Evolutionary conservation across 2,888 invertebrate species (phyloP).

Genomic region (Drosophila robusta): DNA sequence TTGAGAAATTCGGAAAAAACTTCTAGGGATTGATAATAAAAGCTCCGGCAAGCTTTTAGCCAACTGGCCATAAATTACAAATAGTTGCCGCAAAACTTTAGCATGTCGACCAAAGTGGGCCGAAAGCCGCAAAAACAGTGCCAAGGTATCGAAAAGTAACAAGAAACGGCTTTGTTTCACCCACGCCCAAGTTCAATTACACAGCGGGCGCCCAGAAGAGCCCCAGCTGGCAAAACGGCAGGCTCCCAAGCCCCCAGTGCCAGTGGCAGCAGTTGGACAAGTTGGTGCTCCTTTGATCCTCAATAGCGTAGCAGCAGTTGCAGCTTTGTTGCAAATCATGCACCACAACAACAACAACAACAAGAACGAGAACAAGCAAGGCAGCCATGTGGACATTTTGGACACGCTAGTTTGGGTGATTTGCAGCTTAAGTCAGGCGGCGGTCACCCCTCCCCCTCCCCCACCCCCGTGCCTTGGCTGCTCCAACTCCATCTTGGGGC

Average conservation of each 20-base stretch:
- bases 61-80: slow-evolving; percentile 13
- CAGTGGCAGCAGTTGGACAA: slow-evolving; percentile 14
- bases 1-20: too few species aligned
- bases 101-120: slow-evolving; percentile 18
- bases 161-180: slow-evolving; percentile 8
- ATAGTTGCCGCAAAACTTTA: slow-evolving; percentile 6
- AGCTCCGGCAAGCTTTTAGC: background rate
- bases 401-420: slow-evolving; percentile 53
- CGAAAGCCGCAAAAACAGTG: slow-evolving; percentile 28
- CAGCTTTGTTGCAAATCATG: slow-evolving; percentile 45
- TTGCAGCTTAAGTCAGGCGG: slow-evolving; percentile 35
- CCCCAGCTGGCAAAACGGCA: background rate
- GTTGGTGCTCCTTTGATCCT: slow-evolving; percentile 22
- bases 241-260: background rate
- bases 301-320: slow-evolving; percentile 8
- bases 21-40: slow-evolving; percentile 1
- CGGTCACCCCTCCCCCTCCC: background rate
- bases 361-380: background rate
- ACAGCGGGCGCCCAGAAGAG: slow-evolving; percentile 3
- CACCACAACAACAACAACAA: slow-evolving; percentile 25
- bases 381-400: slow-evolving; percentile 30
- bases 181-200: slow-evolving; percentile 33
- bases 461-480: background rate
- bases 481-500: slow-evolving; percentile 19
- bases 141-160: slow-evolving; percentile 20